Evolutionary conservation across 2,113 vertebrate species (phyloP).

Genomic region (Cyphotilapia sp.): DNA sequence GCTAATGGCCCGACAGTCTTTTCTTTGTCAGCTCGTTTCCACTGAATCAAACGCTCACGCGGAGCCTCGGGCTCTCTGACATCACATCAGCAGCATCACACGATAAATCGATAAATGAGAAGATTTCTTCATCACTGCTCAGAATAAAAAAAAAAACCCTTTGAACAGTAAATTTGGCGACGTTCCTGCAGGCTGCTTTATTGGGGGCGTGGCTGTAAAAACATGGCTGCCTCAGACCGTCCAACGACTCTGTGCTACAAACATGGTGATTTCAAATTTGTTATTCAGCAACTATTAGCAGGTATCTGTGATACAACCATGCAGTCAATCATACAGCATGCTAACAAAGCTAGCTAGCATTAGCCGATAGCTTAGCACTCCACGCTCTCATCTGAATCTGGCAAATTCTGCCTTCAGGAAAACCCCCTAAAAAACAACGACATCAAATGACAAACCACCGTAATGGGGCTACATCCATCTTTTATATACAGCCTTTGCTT

Average conservation of each 20-base stretch:
- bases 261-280: background rate
- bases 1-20: accelerated
- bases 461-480: background rate
- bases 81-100: background rate
- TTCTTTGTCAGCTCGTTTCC: background rate
- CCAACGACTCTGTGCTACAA: background rate
- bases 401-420: background rate
- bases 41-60: background rate
- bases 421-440: background rate
- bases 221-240: background rate
- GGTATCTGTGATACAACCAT: background rate
- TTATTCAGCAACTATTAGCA: background rate
- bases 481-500: background rate
- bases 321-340: accelerated
- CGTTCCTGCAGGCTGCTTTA: background rate
- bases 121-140: background rate
- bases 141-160: accelerated
- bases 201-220: background rate
- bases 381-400: background rate
- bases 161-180: background rate
- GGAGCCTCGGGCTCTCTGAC: background rate
- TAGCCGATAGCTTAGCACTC: background rate
- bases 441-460: background rate
- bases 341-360: background rate
- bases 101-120: background rate